Conservation (phyloP, 2,797 vertebrate species). For the Cynopterus sphinx region DNA sequence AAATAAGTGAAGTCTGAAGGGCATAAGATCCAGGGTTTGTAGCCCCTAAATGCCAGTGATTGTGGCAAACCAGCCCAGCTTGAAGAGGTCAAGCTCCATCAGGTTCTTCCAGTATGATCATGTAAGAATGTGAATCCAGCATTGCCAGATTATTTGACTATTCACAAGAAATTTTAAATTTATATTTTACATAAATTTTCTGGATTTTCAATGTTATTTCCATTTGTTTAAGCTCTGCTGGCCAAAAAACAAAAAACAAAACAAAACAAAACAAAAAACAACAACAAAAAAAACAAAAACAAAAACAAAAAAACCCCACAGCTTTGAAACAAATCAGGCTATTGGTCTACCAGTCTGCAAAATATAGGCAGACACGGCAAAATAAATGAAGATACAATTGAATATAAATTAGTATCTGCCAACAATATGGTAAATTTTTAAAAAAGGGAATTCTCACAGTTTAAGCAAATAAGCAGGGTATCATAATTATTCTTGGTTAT, state of each 20-base stretch:
- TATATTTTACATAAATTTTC: background rate
- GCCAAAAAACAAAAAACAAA: background rate
- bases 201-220: conserved; percentile 23
- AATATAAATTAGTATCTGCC: background rate
- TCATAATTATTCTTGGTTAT: background rate
- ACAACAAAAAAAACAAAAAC: too few relatives aligned
- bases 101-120: background rate
- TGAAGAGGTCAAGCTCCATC: background rate
- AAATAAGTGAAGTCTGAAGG: background rate
- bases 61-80: background rate
- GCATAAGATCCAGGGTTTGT: background rate
- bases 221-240: background rate
- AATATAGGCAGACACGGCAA: background rate
- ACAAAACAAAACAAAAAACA: too few relatives aligned
- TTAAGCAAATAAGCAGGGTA: background rate
- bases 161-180: background rate
- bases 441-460: background rate
- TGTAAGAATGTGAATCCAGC: background rate
- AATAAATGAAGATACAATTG: background rate
- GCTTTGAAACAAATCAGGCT: conserved; percentile 13
- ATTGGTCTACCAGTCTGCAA: background rate
- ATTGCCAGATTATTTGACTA: background rate
- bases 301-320: background rate
- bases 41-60: background rate
- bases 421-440: background rate